These are phyloP conservation scores for Saimiri boliviensis DNA, from an alignment of 2,113 vertebrate species.

Conservation along the genomic window DNA sequence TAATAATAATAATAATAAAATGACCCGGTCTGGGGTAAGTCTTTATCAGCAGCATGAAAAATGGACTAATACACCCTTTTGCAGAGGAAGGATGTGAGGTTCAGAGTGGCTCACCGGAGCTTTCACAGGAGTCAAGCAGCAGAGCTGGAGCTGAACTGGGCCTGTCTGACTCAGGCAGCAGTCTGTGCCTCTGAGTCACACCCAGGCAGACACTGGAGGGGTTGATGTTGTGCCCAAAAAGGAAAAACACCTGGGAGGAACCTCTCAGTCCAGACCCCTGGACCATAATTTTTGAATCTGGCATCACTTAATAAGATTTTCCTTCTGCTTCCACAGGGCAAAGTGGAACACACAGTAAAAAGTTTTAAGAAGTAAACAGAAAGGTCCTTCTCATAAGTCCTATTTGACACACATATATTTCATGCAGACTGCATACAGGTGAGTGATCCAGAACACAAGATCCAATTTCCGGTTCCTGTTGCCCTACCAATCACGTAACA, in stretches of 20 bases:
- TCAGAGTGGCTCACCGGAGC: neutral
- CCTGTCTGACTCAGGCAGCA: neutral
- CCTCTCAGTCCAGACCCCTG: neutral
- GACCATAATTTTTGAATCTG: neutral
- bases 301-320: neutral
- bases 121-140: neutral
- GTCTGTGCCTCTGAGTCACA: neutral
- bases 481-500: neutral
- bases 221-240: neutral
- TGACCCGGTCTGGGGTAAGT: too few relatives aligned
- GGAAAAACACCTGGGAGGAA: too few relatives aligned
- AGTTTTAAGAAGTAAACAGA: neutral
- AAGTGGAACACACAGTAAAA: neutral
- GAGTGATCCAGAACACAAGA: neutral
- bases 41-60: too few relatives aligned
- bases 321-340: neutral
- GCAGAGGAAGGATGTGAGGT: neutral
- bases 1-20: too few relatives aligned
- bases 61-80: neutral
- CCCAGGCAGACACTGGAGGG: rapidly evolving
- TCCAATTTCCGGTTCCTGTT: neutral
- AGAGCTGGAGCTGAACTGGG: neutral
- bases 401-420: neutral
- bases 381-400: neutral
- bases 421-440: neutral